Evolutionary conservation across 2,888 invertebrate genomes (phyloP), one percentile per base, ranked within the genome.

Genomic region (Strigamia maritima): DNA sequence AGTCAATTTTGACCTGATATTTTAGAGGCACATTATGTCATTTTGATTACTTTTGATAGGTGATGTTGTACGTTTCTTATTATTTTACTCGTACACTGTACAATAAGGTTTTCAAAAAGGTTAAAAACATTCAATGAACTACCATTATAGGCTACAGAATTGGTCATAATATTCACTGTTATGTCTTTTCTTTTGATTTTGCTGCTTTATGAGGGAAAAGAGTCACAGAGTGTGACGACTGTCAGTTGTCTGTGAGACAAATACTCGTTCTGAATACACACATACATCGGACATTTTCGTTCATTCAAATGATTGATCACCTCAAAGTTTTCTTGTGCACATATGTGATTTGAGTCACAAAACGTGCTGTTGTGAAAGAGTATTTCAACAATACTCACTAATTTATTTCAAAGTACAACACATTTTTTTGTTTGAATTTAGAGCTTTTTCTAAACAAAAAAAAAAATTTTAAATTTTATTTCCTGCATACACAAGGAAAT

Each of bases 191-290:
- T 49, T 49, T 49, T 49, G 49, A 49, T 49, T 49, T 49, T 14
- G 49, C n/a, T 49, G 49, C 49, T 49, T 49, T 49, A n/a, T 12
- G 8, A n/a, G n/a, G 49, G 49, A 49, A 49, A 49, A 49, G 49
- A 3, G 19, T 19, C 49, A 49, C n/a, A 49, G 49, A 49, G 49
- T 49, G 49, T 49, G 49, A 49, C 49, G 49, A n/a, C 49, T n/a
- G 49, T 49, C 49, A 49, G 49, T 49, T 49, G 49, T 49, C n/a
- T 49, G 49, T 49, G 49, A 49, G 49, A 49, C 49, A 49, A 49
- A 49, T 49, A 49, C 49, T n/a, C 49, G n/a, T 49, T 49, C 19
- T 49, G 49, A 49, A 49, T n/a, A 49, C 49, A 49, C 49, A 49
- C 49, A n/a, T 49, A 49, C 19, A 19, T 49, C 16, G 49, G 49